Conservation (phyloP, 2,888 invertebrate species). For the Drosophila borborema region DNA sequence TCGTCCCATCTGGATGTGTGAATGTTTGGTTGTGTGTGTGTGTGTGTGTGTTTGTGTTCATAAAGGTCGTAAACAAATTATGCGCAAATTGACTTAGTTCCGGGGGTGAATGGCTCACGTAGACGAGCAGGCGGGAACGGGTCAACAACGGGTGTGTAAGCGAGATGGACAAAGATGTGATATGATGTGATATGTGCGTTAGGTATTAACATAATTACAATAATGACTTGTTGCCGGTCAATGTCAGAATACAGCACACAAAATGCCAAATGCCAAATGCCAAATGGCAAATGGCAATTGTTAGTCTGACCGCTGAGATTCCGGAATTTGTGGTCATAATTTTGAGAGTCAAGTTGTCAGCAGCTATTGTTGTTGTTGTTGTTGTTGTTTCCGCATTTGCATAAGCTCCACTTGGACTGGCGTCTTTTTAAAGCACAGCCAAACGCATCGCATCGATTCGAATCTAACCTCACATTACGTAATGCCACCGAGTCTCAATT, state of each 20-base stretch:
- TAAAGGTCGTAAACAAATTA: constrained; percentile 66
- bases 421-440: constrained; percentile 28
- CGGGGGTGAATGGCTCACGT: constrained; percentile 41
- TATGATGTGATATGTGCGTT: constrained; percentile 20
- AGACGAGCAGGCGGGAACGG: not conserved
- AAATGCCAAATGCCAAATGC: constrained; percentile 20
- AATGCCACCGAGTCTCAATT: constrained; percentile 1
- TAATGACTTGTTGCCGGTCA: constrained; percentile 74
- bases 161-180: constrained; percentile 4
- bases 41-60: constrained; percentile 36
- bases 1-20: not conserved
- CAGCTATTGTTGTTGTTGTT: constrained; percentile 23
- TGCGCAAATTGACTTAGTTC: constrained; percentile 69
- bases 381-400: constrained; percentile 39
- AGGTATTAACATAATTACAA: constrained; percentile 73
- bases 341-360: constrained; percentile 51
- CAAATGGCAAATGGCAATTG: constrained; percentile 5
- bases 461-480: constrained; percentile 13
- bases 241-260: constrained; percentile 32
- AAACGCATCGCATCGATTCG: not conserved
- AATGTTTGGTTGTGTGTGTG: not conserved
- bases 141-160: not conserved
- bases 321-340: constrained; percentile 60
- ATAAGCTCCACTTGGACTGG: constrained; percentile 25
- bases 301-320: constrained; percentile 1